Conservation (phyloP, 2,113 vertebrate species). For the Piprites chloris region DNA sequence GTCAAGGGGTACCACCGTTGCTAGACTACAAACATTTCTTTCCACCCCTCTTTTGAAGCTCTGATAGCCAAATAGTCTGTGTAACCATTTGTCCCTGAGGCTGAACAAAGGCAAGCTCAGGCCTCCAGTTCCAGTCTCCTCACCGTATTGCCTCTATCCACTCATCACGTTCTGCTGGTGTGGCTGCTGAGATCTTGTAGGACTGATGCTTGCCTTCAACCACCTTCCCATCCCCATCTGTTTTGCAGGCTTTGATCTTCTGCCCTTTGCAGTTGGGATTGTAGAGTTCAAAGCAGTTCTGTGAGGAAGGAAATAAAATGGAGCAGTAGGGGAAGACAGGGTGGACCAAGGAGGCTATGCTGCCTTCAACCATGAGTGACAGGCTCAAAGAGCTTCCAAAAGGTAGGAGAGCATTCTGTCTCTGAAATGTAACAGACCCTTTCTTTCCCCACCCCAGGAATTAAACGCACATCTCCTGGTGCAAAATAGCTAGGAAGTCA, state of each 20-base stretch:
- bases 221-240: conserved; percentile 90
- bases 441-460: not conserved
- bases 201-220: conserved; percentile 95
- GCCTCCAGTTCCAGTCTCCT: not conserved
- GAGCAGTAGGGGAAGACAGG: not conserved
- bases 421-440: not conserved
- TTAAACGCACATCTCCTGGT: not conserved
- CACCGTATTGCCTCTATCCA: conserved; percentile 94
- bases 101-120: not conserved
- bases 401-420: not conserved
- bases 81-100: not conserved
- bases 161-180: conserved; percentile 84
- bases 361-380: not conserved
- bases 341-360: not conserved
- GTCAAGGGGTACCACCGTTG: not conserved
- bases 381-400: not conserved
- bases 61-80: not conserved
- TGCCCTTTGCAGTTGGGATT: conserved; percentile 88
- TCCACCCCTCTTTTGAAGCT: not conserved
- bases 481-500: not conserved
- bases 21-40: not conserved
- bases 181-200: conserved; percentile 91
- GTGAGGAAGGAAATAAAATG: not conserved
- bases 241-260: conserved; percentile 97
- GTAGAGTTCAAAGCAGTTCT: conserved; percentile 95